A percentile compares a stretch with the other conserved stretches of the same genome.
phyloP scores from a whole-genome alignment of 2,113 vertebrate genomes.

The Salvator merianae region DNA sequence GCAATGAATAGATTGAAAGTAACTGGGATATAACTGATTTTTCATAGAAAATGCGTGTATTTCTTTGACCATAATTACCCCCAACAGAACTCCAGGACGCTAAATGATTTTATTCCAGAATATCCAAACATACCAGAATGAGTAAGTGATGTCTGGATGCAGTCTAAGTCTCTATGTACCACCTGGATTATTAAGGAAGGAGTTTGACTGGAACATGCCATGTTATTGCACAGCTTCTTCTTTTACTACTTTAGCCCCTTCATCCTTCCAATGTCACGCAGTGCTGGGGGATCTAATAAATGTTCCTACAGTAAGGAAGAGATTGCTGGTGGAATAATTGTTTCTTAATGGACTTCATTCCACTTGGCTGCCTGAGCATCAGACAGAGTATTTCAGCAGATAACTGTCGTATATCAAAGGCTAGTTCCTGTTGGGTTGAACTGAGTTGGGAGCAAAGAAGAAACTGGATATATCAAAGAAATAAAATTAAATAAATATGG shows the following conservation, averaged over 20 bases:
- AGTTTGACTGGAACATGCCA: slow-evolving; percentile 41
- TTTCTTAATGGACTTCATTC: slow-evolving; percentile 12
- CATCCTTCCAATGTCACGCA: slow-evolving; percentile 53
- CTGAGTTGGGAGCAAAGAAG: not conserved
- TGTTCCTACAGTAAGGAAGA: slow-evolving; percentile 7
- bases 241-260: slow-evolving; percentile 44
- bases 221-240: slow-evolving; percentile 32
- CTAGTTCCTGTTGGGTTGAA: not conserved
- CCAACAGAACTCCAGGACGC: too few relatives aligned
- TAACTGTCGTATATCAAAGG: slow-evolving; percentile 15
- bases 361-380: slow-evolving; percentile 37
- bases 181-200: slow-evolving; percentile 41
- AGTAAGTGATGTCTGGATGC: too few relatives aligned
- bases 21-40: not conserved
- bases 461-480: not conserved
- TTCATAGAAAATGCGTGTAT: too few relatives aligned
- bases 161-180: slow-evolving; percentile 51
- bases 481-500: too few relatives aligned
- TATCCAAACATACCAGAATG: too few relatives aligned
- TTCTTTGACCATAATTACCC: too few relatives aligned
- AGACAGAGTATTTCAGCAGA: not conserved
- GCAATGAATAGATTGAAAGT: accelerated
- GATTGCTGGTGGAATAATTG: not conserved
- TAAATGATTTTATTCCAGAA: too few relatives aligned
- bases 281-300: slow-evolving; percentile 36